Conservation (phyloP, 1,140 invertebrate genomes). For the Drosophila novamexicana region DNA sequence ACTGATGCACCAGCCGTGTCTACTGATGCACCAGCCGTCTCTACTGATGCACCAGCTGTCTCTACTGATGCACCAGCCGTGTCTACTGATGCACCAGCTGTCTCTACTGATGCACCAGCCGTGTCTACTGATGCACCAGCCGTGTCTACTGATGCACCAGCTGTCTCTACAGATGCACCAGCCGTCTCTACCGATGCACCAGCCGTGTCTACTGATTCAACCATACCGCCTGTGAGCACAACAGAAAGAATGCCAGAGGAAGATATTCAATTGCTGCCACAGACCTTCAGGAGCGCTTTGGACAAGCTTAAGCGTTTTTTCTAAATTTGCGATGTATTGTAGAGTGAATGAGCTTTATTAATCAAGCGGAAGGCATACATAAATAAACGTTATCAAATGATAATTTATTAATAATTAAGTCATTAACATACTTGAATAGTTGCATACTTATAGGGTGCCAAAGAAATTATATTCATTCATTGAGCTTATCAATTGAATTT, state of each 20-base stretch:
- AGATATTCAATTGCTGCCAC: slow-evolving; percentile 26
- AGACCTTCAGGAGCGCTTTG: background rate
- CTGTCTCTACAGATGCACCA: background rate
- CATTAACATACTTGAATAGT: background rate
- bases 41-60: background rate
- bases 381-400: slow-evolving; percentile 7
- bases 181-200: background rate
- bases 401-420: slow-evolving; percentile 2
- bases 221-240: background rate
- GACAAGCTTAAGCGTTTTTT: slow-evolving; percentile 7
- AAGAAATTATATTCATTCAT: background rate
- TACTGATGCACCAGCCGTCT: background rate
- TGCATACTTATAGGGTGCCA: slow-evolving; percentile 30
- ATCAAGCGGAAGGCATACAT: background rate
- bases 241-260: slow-evolving; percentile 24
- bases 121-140: background rate
- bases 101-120: background rate
- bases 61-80: background rate
- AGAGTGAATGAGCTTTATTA: background rate
- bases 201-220: background rate
- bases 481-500: slow-evolving; percentile 6
- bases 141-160: background rate
- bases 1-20: background rate
- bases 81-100: background rate
- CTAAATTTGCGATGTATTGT: background rate